Evolutionary conservation across 2,797 vertebrate species (phyloP).

Genomic region (Tadarida brasiliensis): DNA sequence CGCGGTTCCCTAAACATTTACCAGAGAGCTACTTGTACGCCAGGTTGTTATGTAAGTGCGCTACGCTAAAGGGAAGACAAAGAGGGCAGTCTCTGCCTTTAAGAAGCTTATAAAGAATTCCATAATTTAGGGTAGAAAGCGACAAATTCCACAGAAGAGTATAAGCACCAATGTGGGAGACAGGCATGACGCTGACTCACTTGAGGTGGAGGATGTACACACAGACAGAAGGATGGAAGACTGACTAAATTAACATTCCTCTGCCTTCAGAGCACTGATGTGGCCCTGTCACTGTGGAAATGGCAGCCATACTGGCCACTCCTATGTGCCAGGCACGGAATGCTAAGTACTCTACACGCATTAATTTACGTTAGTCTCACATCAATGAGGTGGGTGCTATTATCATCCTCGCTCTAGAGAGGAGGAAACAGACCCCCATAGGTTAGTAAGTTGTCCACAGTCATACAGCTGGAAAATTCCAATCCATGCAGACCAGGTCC

Average conservation of each 20-base stretch:
- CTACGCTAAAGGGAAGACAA: constrained; percentile 12
- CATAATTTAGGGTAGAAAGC: not conserved
- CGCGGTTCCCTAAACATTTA: not conserved
- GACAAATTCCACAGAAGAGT: not conserved
- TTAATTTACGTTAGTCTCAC: not conserved
- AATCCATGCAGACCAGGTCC: not conserved
- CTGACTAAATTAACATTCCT: not conserved
- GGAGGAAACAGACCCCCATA: not conserved
- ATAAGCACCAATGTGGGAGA: not conserved
- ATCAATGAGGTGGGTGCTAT: not conserved
- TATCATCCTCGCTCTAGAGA: not conserved
- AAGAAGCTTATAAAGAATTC: constrained; percentile 52
- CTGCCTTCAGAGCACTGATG: not conserved
- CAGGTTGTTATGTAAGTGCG: not conserved
- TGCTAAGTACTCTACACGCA: not conserved
- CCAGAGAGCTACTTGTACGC: not conserved
- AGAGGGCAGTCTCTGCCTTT: not conserved
- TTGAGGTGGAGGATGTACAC: not conserved
- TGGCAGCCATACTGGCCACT: not conserved
- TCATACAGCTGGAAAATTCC: not conserved
- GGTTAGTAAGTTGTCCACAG: not conserved
- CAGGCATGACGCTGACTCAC: not conserved
- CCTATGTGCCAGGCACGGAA: not conserved
- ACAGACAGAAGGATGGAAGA: not conserved
- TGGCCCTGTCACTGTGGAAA: not conserved